These are phyloP conservation scores for Acanthisitta chloris DNA, from an alignment of 2,113 vertebrate species.

Conservation along the genomic window DNA sequence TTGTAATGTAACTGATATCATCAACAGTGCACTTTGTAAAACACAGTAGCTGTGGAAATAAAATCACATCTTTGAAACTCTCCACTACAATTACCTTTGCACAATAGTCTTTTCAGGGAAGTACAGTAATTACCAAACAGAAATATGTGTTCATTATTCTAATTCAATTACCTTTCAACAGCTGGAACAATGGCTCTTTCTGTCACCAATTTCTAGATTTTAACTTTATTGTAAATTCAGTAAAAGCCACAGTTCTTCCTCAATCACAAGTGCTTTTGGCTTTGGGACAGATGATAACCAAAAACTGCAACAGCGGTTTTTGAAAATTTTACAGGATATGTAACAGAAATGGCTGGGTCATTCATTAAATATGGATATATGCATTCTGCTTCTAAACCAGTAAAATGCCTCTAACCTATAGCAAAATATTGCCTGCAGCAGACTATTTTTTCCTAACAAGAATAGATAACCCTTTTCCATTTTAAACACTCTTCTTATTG, in stretches of 20 bases:
- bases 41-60: neutral
- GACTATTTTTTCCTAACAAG: neutral
- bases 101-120: conserved; percentile 3
- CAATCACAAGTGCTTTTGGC: neutral
- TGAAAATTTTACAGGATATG: neutral
- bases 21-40: neutral
- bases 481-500: neutral
- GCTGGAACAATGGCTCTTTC: neutral
- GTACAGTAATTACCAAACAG: conserved; percentile 13
- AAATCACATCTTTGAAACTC: neutral
- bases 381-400: neutral
- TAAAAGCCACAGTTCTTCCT: neutral
- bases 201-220: neutral
- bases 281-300: neutral
- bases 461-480: neutral
- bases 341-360: neutral
- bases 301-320: neutral
- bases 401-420: neutral
- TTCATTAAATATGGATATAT: neutral
- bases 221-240: neutral
- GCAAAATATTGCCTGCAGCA: neutral
- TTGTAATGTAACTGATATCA: neutral
- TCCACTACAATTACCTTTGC: neutral
- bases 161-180: conserved; percentile 18
- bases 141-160: conserved; percentile 10